Evolutionary conservation across 2,113 vertebrate genomes (phyloP).

Genomic region (Miniopterus natalensis): DNA sequence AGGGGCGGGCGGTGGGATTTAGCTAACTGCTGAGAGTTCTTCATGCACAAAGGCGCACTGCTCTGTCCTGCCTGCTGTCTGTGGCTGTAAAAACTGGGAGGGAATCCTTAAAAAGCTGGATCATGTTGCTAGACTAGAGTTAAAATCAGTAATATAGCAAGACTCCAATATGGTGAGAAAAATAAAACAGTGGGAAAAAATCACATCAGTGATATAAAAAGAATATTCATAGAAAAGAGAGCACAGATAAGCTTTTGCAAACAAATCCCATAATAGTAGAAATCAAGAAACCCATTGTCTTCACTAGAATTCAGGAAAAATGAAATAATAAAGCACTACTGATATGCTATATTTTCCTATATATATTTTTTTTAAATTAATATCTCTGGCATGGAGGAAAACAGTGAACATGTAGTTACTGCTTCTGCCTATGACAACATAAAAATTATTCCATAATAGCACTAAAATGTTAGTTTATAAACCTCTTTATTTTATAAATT

Average conservation of each 20-base stretch:
- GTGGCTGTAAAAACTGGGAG: neutral
- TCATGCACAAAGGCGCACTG: neutral
- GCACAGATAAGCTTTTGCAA: neutral
- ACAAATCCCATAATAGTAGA: neutral
- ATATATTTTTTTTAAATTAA: neutral
- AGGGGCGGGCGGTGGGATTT: neutral
- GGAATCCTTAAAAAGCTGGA: neutral
- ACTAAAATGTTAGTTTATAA: neutral
- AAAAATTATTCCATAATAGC: neutral
- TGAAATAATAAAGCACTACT: neutral
- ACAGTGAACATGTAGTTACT: neutral
- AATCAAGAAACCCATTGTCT: neutral
- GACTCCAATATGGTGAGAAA: neutral
- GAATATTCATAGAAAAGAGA: neutral
- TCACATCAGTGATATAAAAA: neutral
- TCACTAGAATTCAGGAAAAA: constrained; percentile 20
- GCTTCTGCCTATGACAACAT: neutral
- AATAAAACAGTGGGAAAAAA: neutral
- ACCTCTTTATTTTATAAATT: neutral
- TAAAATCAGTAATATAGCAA: neutral
- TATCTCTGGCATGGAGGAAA: neutral
- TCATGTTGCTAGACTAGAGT: neutral
- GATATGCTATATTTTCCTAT: neutral
- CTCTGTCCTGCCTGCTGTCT: neutral
- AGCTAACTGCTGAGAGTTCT: neutral